Evolutionary conservation across 2,113 vertebrate genomes (phyloP).

Genomic region (Centrocercus urophasianus): DNA sequence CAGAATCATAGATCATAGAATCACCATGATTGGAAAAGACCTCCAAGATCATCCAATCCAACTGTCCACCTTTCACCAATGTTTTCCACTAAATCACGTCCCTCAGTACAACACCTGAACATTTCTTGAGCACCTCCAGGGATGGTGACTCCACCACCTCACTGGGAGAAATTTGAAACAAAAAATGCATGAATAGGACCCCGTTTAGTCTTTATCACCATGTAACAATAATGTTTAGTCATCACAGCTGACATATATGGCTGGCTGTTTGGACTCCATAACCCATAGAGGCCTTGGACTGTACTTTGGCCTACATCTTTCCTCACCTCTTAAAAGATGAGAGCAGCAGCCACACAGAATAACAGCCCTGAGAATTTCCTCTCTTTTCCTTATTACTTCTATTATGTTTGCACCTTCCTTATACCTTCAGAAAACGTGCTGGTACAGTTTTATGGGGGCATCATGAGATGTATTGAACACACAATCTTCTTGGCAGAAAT

Average conservation of each 20-base stretch:
- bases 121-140: too few species aligned
- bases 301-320: neutral
- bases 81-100: too few species aligned
- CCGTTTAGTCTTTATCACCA: neutral
- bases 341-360: neutral
- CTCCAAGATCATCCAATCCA: too few species aligned
- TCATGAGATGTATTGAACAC: neutral
- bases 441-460: neutral
- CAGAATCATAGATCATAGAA: too few species aligned
- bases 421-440: slow-evolving; percentile 53
- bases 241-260: neutral
- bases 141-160: too few species aligned
- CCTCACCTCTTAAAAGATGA: neutral
- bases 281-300: rapidly evolving
- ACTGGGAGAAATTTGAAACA: neutral
- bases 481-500: neutral
- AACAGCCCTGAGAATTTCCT: slow-evolving; percentile 43
- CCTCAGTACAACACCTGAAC: too few species aligned
- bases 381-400: slow-evolving; percentile 65
- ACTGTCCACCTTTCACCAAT: too few species aligned
- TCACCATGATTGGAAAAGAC: too few species aligned
- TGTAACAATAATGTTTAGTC: neutral
- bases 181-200: neutral
- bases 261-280: neutral
- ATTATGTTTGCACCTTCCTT: slow-evolving; percentile 64